These are phyloP conservation scores for Spea multiplicata DNA, from an alignment of 2,113 vertebrate genomes.

Conservation along the genomic window DNA sequence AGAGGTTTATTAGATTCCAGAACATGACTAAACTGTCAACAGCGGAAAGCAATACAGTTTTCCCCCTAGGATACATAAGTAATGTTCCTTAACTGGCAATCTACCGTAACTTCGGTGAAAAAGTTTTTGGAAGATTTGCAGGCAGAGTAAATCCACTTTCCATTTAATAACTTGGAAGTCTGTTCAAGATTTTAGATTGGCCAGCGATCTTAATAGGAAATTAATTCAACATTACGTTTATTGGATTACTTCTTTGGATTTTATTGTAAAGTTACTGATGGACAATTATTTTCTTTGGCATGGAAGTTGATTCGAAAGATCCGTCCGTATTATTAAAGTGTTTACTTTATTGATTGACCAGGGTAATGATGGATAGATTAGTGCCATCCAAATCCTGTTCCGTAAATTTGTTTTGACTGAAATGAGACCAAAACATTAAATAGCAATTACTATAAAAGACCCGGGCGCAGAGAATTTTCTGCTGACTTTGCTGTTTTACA, in stretches of 20 bases:
- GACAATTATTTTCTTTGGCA: conserved; percentile 42
- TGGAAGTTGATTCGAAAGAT: conserved; percentile 15
- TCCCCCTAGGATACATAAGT: neutral
- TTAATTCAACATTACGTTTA: conserved; percentile 36
- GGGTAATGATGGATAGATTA: conserved; percentile 19
- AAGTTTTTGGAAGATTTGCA: conserved; percentile 8
- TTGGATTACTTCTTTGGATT: conserved; percentile 14
- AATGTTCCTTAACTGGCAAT: neutral
- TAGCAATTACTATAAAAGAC: no score
- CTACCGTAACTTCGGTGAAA: conserved; percentile 3
- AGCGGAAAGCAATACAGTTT: neutral
- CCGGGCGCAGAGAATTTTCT: no score
- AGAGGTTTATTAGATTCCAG: neutral
- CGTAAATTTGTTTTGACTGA: no score
- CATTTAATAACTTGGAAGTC: conserved; percentile 30
- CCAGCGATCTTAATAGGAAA: conserved; percentile 29
- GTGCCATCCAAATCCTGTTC: neutral
- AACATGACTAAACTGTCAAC: neutral
- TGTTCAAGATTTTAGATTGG: conserved; percentile 26
- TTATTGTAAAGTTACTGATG: conserved; percentile 28
- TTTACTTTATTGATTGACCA: neutral
- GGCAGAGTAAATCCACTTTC: conserved; percentile 18
- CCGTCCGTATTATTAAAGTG: conserved; percentile 30
- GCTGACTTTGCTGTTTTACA: no score
- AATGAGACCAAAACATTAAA: no score